A percentile compares a stretch with the other conserved stretches of the same genome.
Conservation (phyloP, 2,888 invertebrate genomes). For the Trachelus tabidus region DNA sequence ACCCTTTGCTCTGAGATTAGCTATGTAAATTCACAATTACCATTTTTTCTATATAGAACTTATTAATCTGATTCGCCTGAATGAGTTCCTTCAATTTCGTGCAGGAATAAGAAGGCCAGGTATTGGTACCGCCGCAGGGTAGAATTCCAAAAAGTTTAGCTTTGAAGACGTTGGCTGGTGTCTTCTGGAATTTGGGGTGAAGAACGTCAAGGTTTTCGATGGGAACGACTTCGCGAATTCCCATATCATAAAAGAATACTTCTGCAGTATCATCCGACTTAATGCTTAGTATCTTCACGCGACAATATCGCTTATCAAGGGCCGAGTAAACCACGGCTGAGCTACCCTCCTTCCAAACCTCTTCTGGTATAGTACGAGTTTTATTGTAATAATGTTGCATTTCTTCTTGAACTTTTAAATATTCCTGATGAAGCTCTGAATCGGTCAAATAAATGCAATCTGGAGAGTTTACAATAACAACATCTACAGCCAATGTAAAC, state of each 20-base stretch:
- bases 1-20: background rate
- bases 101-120: constrained; percentile 74
- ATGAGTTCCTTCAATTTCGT: constrained; percentile 72
- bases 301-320: constrained; percentile 73
- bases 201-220: constrained; percentile 68
- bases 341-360: constrained; percentile 69
- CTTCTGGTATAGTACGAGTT: constrained; percentile 31
- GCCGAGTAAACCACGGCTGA: constrained; percentile 67
- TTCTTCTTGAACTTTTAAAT: constrained; percentile 66
- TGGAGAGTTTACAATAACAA: constrained; percentile 70
- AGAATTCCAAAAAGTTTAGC: constrained; percentile 78
- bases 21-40: constrained; percentile 50
- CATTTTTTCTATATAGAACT: constrained; percentile 69
- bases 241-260: constrained; percentile 78
- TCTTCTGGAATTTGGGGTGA: constrained; percentile 66
- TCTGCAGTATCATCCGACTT: constrained; percentile 59
- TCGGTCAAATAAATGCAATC: constrained; percentile 73
- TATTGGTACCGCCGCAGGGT: constrained; percentile 74
- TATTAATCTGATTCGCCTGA: constrained; percentile 66
- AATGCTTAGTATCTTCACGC: constrained; percentile 70
- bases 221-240: constrained; percentile 68
- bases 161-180: constrained; percentile 72
- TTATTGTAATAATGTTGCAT: constrained; percentile 70
- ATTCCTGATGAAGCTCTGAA: constrained; percentile 65
- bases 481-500: constrained; percentile 67